Conservation (phyloP, 2,113 vertebrate species). For the Tautogolabrus adspersus region DNA sequence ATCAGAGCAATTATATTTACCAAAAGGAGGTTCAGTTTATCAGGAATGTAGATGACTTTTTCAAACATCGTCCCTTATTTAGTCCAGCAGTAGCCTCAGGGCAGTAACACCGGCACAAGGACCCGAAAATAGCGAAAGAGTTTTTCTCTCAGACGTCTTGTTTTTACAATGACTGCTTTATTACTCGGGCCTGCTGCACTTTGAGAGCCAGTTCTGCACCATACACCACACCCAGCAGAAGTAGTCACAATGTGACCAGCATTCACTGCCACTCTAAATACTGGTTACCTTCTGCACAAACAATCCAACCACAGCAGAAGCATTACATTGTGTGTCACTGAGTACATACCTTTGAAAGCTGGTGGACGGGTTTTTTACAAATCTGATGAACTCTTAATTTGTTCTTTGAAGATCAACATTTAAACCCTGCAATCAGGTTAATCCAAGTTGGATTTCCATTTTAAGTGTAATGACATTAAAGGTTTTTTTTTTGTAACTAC, state of each 20-base stretch:
- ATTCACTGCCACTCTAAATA: not conserved
- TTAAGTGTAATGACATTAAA: too few relatives aligned
- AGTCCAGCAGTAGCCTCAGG: constrained; percentile 12
- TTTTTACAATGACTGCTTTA: not conserved
- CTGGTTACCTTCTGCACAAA: not conserved
- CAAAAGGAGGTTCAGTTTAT: not conserved
- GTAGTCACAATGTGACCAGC: not conserved
- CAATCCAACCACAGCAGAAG: not conserved
- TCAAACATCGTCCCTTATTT: constrained; percentile 4
- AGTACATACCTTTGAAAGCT: not conserved
- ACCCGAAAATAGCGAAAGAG: constrained; percentile 6
- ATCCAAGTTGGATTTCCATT: not conserved
- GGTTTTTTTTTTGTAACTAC: too few relatives aligned
- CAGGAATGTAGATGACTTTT: not conserved
- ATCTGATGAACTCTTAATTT: not conserved
- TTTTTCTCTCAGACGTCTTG: constrained; percentile 11
- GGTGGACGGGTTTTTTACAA: constrained; percentile 14
- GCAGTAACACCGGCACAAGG: not conserved
- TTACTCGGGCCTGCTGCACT: not conserved
- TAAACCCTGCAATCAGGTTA: not conserved
- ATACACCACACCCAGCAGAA: constrained; percentile 19
- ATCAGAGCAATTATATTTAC: not conserved
- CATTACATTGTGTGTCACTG: not conserved
- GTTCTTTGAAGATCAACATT: not conserved
- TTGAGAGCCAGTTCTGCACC: not conserved